Conservation (phyloP, 1,140 invertebrate genomes). For the Drosophila elegans region DNA sequence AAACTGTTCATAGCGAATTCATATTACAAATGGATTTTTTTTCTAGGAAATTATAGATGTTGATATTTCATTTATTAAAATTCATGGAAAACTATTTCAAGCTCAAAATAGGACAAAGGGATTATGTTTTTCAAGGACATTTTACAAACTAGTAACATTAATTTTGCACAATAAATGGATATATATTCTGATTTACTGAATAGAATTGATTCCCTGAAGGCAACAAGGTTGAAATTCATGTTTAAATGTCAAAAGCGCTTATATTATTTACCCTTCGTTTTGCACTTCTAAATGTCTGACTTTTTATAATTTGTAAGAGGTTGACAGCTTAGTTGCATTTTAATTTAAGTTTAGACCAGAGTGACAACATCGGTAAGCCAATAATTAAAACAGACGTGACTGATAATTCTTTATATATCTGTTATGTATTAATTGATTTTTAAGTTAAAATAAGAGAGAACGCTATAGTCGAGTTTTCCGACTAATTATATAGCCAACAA, state of each 20-base stretch:
- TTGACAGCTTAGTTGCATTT: neutral
- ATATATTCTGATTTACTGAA: neutral
- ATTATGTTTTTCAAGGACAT: too few species aligned
- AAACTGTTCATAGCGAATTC: too few species aligned
- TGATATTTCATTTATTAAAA: too few species aligned
- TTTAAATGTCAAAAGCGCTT: neutral
- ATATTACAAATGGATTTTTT: too few species aligned
- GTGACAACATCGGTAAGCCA: neutral
- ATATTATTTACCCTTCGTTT: neutral
- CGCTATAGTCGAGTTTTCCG: too few species aligned
- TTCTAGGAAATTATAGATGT: too few species aligned
- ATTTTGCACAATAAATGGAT: too few species aligned
- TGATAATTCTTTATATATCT: neutral
- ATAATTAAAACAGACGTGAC: neutral
- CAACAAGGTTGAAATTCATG: neutral
- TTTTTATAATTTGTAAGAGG: neutral
- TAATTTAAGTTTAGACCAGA: neutral
- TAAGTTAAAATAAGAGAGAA: neutral
- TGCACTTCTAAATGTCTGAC: neutral
- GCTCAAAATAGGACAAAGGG: too few species aligned
- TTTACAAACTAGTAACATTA: too few species aligned
- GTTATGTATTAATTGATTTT: slow-evolving; percentile 14
- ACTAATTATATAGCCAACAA: too few species aligned
- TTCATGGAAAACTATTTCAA: too few species aligned
- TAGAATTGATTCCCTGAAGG: neutral